A percentile compares a stretch with the other conserved stretches of the same genome.
phyloP scores from a whole-genome alignment of 2,797 vertebrate species.

The Acipenser transmontanus region DNA sequence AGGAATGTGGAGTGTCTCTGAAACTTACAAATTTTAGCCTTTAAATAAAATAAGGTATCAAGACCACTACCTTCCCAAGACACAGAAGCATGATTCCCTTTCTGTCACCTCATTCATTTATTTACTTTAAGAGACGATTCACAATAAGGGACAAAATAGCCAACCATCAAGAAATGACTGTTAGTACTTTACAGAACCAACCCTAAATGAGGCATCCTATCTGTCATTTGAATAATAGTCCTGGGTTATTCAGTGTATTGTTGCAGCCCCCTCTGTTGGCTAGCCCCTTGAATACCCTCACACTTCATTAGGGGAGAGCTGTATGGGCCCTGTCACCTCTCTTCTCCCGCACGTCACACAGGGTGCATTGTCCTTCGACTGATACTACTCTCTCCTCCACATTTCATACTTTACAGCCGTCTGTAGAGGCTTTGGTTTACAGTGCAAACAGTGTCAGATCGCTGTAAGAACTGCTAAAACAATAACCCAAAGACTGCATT shows the following conservation, averaged over 20 bases:
- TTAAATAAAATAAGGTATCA: too few species aligned
- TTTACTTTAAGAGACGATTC: background rate
- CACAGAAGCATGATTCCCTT: too few species aligned
- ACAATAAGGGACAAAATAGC: background rate
- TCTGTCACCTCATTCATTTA: too few species aligned
- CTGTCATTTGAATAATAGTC: background rate
- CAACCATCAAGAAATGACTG: background rate
- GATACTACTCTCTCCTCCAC: too few species aligned
- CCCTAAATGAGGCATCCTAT: background rate
- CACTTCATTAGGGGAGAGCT: background rate
- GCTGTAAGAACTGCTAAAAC: too few species aligned
- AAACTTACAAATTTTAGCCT: too few species aligned
- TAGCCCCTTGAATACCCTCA: background rate
- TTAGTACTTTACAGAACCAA: background rate
- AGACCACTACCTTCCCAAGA: too few species aligned
- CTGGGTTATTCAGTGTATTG: background rate
- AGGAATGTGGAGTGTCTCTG: too few species aligned
- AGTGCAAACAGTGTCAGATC: too few species aligned
- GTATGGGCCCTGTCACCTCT: background rate
- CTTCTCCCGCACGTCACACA: background rate
- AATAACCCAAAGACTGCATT: too few species aligned
- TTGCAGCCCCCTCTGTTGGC: background rate
- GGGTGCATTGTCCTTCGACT: background rate
- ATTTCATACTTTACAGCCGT: too few species aligned
- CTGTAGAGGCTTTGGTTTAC: too few species aligned